Base-by-base conservation (phyloP, 2,888 invertebrate genomes). In the Tachina fera region DNA sequence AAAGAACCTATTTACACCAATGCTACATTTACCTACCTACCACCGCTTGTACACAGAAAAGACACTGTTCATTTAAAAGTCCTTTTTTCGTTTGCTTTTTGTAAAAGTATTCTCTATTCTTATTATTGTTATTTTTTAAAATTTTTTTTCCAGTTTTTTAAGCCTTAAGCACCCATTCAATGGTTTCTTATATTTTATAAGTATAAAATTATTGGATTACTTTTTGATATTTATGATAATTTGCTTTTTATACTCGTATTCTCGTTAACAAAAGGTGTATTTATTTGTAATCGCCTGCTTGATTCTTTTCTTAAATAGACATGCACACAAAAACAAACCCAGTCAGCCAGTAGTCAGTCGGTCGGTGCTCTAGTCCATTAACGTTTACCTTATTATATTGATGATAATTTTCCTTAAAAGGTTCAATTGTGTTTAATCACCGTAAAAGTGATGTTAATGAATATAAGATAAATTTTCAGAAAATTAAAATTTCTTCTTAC, bases 211-310 rank as follows among this genome's bases (percentile, higher is more conserved):
- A 86, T 86, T 86, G 85, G 85, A 86, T 86, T 86, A 86, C 85
- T 79, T 83, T 79, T 75, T 79, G 79, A 79, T 86, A 86, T 86
- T 86, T 86, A 86, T 86, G 85, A 83, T 86, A 86, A 86, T 86
- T 86, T 86, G 78, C 58, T 60, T 71, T 58, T 82, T 65, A 10
- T 60, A 49, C 31, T 53, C 13, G 5, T 51, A n/a, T 70, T 58
- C 53, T 72, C 22, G 13, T 79, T 63, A 65, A 67, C 74, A 58
- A 51, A 68, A 58, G 72, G 58, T 67, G 16, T 22, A 56, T 65
- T 65, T 65, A 65, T 47, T 22, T 47, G 43, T 14, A 71, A 45
- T 22, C 19, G 41, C 39, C 41, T 22, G 49, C 39, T 45, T 43
- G 45, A 5, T 51, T 63, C 16, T 70, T n/a, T 19, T 14, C 39